Percentiles rank a stretch among this genome's conserved stretches.
phyloP scores from a whole-genome alignment of 2,113 vertebrate species.

The Corvus cornix region DNA sequence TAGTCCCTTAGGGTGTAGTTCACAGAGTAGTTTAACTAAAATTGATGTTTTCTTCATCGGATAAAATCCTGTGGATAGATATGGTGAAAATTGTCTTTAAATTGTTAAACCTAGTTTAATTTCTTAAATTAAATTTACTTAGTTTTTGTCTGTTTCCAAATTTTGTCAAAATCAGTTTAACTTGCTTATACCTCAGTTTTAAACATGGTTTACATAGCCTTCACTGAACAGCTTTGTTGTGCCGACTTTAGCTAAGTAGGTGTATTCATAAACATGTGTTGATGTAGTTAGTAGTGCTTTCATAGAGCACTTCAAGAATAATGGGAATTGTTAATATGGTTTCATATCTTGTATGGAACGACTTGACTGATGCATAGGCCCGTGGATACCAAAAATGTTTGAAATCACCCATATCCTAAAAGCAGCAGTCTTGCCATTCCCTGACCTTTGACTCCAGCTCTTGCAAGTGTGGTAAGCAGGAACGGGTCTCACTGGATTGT shows the following conservation, averaged over 20 bases:
- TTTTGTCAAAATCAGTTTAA: neutral
- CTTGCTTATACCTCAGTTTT: neutral
- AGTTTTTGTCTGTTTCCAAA: neutral
- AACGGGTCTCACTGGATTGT: neutral
- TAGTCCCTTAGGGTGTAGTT: neutral
- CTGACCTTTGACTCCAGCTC: neutral
- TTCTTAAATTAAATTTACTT: neutral
- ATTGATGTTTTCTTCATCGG: neutral
- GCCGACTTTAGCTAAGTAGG: neutral
- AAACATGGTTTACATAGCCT: neutral
- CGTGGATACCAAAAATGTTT: neutral
- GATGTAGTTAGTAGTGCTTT: neutral
- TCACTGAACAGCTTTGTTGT: neutral
- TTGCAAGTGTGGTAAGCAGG: neutral
- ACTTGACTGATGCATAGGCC: neutral
- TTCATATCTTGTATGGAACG: neutral
- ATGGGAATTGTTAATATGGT: neutral
- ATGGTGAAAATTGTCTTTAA: neutral
- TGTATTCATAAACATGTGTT: neutral
- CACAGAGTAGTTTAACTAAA: neutral
- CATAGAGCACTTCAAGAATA: neutral
- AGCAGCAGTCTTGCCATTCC: neutral
- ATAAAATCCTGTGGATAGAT: neutral
- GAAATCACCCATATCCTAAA: neutral
- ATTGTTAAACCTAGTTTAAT: neutral